Evolutionary conservation across 2,888 invertebrate genomes (phyloP).

Genomic region (Sclerodermus sp.): DNA sequence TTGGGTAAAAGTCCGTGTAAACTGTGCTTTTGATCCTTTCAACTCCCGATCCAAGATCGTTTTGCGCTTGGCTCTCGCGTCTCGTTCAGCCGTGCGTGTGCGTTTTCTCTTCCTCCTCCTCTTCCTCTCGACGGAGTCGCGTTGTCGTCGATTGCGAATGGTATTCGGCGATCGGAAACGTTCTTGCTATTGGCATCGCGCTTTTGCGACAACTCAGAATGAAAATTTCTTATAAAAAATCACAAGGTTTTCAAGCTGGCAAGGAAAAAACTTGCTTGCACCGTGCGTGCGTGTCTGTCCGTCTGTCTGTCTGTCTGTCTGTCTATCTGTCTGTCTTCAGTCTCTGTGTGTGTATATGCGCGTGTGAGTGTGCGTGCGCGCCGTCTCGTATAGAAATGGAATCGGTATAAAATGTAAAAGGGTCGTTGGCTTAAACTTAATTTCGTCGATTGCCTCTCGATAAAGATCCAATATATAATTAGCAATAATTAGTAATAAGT

Average conservation of each 20-base stretch:
- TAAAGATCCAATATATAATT: slow-evolving; percentile 5
- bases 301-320: slow-evolving; percentile 1
- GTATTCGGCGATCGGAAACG: no score
- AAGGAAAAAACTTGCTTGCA: slow-evolving; percentile 3
- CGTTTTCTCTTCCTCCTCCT: neutral
- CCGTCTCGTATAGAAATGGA: neutral
- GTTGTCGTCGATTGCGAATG: no score
- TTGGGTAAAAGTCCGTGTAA: no score
- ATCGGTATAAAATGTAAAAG: slow-evolving; percentile 36
- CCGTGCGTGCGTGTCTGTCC: neutral
- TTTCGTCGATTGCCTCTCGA: slow-evolving; percentile 1
- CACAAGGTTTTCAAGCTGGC: slow-evolving; percentile 4
- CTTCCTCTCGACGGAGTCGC: no score
- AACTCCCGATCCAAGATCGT: no score
- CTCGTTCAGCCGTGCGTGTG: no score
- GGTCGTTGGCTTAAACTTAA: slow-evolving; percentile 33
- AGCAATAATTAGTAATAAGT: slow-evolving; percentile 20
- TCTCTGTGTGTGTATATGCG: slow-evolving; percentile 13
- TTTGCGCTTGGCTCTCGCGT: no score
- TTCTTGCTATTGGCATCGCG: no score
- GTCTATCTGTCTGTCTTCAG: neutral
- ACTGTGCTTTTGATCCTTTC: no score
- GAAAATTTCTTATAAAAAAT: slow-evolving; percentile 11
- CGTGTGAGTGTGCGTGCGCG: no score
- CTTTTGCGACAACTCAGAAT: no score